Base-by-base conservation (phyloP, 2,113 vertebrate species). In the Thunnus thynnus region DNA sequence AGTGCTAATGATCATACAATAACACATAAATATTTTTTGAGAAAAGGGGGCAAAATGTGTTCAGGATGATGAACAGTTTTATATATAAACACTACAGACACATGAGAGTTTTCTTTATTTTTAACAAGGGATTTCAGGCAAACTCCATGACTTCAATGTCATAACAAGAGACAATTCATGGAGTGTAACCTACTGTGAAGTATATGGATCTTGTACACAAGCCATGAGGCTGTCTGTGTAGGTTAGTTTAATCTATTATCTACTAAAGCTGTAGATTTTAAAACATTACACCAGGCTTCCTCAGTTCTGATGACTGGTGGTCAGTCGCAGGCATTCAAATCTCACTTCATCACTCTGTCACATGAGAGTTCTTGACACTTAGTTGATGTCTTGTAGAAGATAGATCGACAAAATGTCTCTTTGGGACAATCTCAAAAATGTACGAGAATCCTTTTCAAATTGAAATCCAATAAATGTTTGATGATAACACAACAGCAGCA, bases 71-170 rank as follows among this genome's bases (percentile, higher is more conserved):
- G 10, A 48, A 46, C 4, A 67, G n/a, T 41, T 58, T 27, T 10
- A 47, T 50, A 8, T 25, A 55, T 14, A 44, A 69, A 50, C 48
- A 63, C 5, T 32, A 20, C 16, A 0, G 32, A 47, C 41, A 76
- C 2, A 27, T 0, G 7, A 36, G 9, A 0, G 44, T 62, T 56
- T 25, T 27, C 12, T 63, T 75, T 63, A 5, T 7, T 70, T 3
- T 63, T 10, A 51, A 56, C 30, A 47, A 51, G 22, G 10, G 13
- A 60, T 55, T 85, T 83, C 67, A 80, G 41, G 16, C 47, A 62
- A 75, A 63, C 8, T 61, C 47, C 8, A 58, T 41, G 13, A 64
- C 4, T 30, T 2, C 72, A 74, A 71, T 41, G 50, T 18, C 11
- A 55, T 65, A 14, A 30, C 22, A 44, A 51, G 20, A 56, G n/a